Evolutionary conservation across 2,113 vertebrate species (phyloP).

Genomic region (Geococcyx californianus): DNA sequence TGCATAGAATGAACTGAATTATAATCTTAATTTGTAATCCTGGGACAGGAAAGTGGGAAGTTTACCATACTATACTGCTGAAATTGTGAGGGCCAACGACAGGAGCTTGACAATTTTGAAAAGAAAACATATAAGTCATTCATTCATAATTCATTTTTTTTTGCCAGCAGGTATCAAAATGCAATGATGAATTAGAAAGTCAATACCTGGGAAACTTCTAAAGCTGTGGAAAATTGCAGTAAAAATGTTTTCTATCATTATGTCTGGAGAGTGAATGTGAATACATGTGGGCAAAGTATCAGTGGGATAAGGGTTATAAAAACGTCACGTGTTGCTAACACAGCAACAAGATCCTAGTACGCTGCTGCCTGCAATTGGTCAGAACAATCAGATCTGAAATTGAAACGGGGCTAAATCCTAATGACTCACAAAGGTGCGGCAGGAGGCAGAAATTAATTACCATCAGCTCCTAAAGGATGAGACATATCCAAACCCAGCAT

Average conservation of each 20-base stretch:
- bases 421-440: background rate
- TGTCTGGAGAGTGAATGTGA: background rate
- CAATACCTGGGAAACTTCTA: background rate
- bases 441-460: background rate
- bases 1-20: background rate
- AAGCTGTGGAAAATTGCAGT: background rate
- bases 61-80: background rate
- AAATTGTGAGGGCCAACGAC: background rate
- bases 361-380: background rate
- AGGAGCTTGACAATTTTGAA: background rate
- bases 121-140: background rate
- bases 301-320: background rate
- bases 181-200: background rate
- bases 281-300: accelerated
- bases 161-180: background rate
- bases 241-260: background rate
- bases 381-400: background rate
- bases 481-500: background rate
- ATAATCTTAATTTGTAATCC: background rate
- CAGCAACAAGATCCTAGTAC: background rate
- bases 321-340: background rate
- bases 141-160: background rate
- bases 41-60: background rate
- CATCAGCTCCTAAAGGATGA: background rate
- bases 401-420: background rate